Percentiles rank a stretch among this genome's conserved stretches.
Conservation (phyloP, 2,888 invertebrate genomes). For the Hymenopus coronatus region DNA sequence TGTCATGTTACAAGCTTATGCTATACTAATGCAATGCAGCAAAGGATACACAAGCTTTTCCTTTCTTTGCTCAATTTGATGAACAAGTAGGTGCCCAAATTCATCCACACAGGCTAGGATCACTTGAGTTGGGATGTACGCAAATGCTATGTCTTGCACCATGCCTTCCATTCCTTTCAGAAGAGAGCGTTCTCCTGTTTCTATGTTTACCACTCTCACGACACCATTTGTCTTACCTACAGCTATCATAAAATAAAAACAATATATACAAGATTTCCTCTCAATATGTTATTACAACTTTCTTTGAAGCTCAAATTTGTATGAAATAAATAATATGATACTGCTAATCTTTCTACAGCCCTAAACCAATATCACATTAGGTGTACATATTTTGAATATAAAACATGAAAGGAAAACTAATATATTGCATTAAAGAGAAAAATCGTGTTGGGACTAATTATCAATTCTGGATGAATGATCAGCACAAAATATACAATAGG, state of each 20-base stretch:
- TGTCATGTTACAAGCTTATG: no score
- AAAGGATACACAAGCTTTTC: conserved; percentile 39
- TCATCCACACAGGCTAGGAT: conserved; percentile 86
- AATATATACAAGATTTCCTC: neutral
- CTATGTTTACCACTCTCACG: conserved; percentile 80
- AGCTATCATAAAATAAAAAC: conserved; percentile 23
- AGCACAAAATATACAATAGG: no score
- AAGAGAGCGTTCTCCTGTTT: conserved; percentile 70
- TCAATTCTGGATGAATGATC: no score
- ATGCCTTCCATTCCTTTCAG: conserved; percentile 85
- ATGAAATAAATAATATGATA: no score
- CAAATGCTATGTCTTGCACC: conserved; percentile 90
- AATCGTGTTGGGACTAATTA: no score
- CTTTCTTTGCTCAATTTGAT: conserved; percentile 65
- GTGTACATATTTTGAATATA: neutral
- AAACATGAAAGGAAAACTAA: neutral
- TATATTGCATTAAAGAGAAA: no score
- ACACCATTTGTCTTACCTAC: conserved; percentile 57
- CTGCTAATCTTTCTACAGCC: neutral
- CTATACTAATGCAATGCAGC: neutral
- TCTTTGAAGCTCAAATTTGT: neutral
- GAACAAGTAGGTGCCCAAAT: conserved; percentile 77
- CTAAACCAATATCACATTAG: no score
- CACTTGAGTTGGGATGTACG: conserved; percentile 72
- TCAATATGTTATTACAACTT: neutral